Percentiles rank a stretch among this genome's conserved stretches.
Conservation (phyloP, 2,113 vertebrate species). For the Aphelocoma coerulescens region DNA sequence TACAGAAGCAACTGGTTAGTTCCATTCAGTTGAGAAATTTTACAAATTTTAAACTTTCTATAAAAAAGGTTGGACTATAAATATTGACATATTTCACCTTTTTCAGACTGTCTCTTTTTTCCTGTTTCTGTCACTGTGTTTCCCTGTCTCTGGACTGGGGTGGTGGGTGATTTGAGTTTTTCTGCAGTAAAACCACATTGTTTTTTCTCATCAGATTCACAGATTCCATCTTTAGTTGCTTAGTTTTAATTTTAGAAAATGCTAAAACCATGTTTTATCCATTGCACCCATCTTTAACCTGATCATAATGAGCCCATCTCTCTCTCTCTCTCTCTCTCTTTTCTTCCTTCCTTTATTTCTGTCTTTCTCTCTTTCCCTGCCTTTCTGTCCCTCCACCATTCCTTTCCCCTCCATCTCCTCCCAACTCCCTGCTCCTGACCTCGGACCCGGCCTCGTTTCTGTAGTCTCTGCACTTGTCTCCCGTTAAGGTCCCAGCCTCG, state of each 20-base stretch:
- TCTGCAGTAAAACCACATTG: conserved; percentile 50
- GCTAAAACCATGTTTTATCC: conserved; percentile 51
- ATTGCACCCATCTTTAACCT: conserved; percentile 44
- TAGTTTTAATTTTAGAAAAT: conserved; percentile 55
- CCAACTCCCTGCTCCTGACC: conserved; percentile 43
- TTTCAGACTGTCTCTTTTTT: conserved; percentile 18
- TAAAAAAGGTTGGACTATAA: conserved; percentile 12
- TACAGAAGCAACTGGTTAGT: conserved; percentile 81
- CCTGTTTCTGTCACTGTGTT: conserved; percentile 16
- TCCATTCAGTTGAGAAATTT: conserved; percentile 54
- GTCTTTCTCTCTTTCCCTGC: conserved; percentile 3
- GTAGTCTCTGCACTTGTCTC: conserved; percentile 83
- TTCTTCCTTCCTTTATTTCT: neutral
- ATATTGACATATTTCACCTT: conserved; percentile 12
- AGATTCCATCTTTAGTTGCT: conserved; percentile 42
- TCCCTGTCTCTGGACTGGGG: conserved; percentile 25
- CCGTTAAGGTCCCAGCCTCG: conserved; percentile 80
- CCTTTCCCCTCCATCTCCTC: conserved; percentile 38
- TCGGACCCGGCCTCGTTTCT: conserved; percentile 76
- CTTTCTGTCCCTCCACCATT: neutral
- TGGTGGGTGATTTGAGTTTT: conserved; percentile 49
- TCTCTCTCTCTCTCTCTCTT: neutral
- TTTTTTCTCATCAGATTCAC: conserved; percentile 67
- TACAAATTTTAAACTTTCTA: conserved; percentile 30
- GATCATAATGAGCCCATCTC: conserved; percentile 40